Evolutionary conservation across 2,888 invertebrate genomes (phyloP).

Genomic region (Leptinotarsa peninsularis): DNA sequence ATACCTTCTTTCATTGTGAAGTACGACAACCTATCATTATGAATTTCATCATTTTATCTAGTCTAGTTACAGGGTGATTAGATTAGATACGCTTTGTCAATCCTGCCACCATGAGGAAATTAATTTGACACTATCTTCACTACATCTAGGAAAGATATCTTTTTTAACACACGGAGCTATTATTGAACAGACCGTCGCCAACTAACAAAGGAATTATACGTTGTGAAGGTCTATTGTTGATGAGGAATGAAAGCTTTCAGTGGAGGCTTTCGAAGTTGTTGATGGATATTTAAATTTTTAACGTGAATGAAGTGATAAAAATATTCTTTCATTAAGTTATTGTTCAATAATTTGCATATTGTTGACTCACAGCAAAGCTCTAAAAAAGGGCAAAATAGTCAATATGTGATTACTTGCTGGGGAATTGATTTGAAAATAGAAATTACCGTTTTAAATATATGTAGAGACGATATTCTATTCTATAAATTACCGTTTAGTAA

Average conservation of each 20-base stretch:
- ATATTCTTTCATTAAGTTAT: too few relatives aligned
- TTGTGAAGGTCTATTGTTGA: constrained; percentile 11
- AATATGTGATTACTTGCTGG: too few relatives aligned
- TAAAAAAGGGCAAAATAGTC: too few relatives aligned
- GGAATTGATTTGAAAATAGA: too few relatives aligned
- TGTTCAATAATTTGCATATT: too few relatives aligned
- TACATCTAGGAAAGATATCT: constrained; percentile 16
- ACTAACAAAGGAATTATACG: constrained; percentile 7
- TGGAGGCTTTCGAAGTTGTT: not conserved
- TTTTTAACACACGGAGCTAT: constrained; percentile 2
- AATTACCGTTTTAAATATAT: too few relatives aligned
- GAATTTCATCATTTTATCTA: constrained; percentile 26
- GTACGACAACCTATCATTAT: constrained; percentile 24
- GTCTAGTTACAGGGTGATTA: constrained; percentile 28
- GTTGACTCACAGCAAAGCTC: too few relatives aligned
- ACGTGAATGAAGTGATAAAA: not conserved
- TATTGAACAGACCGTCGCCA: constrained; percentile 3
- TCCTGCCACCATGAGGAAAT: constrained; percentile 34
- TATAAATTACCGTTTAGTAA: too few relatives aligned
- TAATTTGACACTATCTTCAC: constrained; percentile 35
- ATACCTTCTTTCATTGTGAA: constrained; percentile 9
- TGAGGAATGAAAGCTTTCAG: not conserved
- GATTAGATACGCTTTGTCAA: constrained; percentile 36
- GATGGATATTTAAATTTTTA: not conserved
- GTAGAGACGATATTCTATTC: too few relatives aligned